Percentiles rank a stretch among this genome's conserved stretches.
These are phyloP conservation scores for Hybos culiciformis DNA, from an alignment of 2,888 invertebrate species.

Conservation along the genomic window DNA sequence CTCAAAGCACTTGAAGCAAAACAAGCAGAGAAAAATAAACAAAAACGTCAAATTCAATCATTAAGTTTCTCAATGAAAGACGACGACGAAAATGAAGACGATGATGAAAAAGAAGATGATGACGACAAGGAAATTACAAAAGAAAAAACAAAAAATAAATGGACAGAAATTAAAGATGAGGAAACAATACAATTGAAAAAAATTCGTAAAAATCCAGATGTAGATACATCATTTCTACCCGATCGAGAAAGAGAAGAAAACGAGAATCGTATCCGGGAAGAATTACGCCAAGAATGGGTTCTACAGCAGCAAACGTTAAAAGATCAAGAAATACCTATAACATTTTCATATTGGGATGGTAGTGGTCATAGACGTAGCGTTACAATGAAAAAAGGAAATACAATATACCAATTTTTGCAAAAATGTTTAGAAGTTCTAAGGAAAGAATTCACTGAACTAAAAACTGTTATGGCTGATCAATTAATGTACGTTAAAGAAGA, in stretches of 20 bases:
- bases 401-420: conserved; percentile 84
- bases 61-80: conserved; percentile 80
- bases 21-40: conserved; percentile 83
- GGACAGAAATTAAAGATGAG: conserved; percentile 24
- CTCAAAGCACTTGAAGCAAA: conserved; percentile 79
- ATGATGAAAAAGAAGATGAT: too few species aligned
- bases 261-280: conserved; percentile 78
- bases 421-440: conserved; percentile 73
- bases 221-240: conserved; percentile 96
- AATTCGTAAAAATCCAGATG: conserved; percentile 93
- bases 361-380: conserved; percentile 89
- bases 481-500: conserved; percentile 99
- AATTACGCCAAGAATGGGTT: conserved; percentile 88
- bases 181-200: conserved; percentile 47
- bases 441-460: conserved; percentile 92
- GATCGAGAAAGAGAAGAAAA: conserved; percentile 95
- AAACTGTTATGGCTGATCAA: conserved; percentile 94
- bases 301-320: conserved; percentile 90
- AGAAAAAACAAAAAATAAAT: conserved; percentile 26
- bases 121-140: conserved; percentile 30
- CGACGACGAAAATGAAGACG: conserved; percentile 47
- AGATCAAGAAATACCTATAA: conserved; percentile 93
- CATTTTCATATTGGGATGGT: conserved; percentile 99
- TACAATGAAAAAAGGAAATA: conserved; percentile 90
- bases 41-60: conserved; percentile 85